Percentiles rank a stretch among this genome's conserved stretches.
Evolutionary conservation across 2,888 invertebrate species (phyloP).

Genomic region (Ligdia adustata): DNA sequence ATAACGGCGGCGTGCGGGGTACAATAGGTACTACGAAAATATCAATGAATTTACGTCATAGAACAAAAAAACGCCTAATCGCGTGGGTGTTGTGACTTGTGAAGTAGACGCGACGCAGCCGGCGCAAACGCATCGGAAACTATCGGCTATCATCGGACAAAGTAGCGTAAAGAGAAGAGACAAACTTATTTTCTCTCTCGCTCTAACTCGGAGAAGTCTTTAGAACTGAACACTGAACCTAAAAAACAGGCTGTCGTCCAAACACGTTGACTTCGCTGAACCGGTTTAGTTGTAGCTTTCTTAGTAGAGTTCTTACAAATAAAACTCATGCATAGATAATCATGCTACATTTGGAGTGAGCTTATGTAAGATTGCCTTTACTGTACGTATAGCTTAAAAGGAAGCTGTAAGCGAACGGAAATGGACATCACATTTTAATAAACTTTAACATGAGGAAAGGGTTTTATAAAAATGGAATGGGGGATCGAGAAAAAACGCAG

Average conservation of each 20-base stretch:
- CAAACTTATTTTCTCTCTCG: constrained; percentile 51
- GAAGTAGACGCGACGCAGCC: constrained; percentile 49
- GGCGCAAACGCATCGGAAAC: constrained; percentile 62
- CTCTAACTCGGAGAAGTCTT: constrained; percentile 52
- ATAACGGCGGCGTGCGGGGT: not conserved
- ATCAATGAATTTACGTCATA: constrained; percentile 73
- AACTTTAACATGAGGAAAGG: constrained; percentile 20
- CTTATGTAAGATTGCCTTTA: constrained; percentile 48
- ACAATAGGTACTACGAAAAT: constrained; percentile 42
- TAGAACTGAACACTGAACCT: constrained; percentile 78
- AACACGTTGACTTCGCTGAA: constrained; percentile 62
- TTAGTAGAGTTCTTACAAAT: constrained; percentile 68
- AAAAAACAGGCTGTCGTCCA: constrained; percentile 74
- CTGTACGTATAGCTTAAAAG: constrained; percentile 47
- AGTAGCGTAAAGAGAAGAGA: constrained; percentile 47
- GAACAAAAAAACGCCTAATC: constrained; percentile 52
- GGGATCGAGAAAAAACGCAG: constrained; percentile 4
- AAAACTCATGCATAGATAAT: constrained; percentile 75
- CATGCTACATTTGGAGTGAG: constrained; percentile 55
- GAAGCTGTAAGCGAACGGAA: constrained; percentile 77
- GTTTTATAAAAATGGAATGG: constrained; percentile 18
- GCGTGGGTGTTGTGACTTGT: constrained; percentile 37
- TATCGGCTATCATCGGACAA: constrained; percentile 56
- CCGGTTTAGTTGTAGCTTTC: constrained; percentile 73
- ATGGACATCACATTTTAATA: constrained; percentile 60